A percentile compares a stretch with the other conserved stretches of the same genome.
Evolutionary conservation across 2,797 vertebrate genomes (phyloP).

Genomic region (Clarias laeviceps): DNA sequence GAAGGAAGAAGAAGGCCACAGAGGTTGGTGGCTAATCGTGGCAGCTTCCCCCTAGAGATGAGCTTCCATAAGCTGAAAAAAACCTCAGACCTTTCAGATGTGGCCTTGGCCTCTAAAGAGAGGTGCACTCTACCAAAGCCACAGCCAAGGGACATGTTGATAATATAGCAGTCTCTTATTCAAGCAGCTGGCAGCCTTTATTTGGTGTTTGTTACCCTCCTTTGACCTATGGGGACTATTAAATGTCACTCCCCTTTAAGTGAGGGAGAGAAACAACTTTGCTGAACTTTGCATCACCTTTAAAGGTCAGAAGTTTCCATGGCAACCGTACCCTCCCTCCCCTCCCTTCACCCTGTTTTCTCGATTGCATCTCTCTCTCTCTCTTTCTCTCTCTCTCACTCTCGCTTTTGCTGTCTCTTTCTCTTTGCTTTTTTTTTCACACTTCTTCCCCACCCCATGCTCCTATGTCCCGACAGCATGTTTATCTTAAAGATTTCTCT

Average conservation of each 20-base stretch:
- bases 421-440: slow-evolving; percentile 23
- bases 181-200: slow-evolving; percentile 69
- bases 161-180: slow-evolving; percentile 65
- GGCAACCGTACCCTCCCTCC: slow-evolving; percentile 56
- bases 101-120: slow-evolving; percentile 49
- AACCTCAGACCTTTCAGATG: slow-evolving; percentile 42
- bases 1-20: slow-evolving; percentile 6
- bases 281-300: slow-evolving; percentile 72
- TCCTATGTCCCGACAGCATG: slow-evolving; percentile 46
- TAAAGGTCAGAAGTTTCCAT: slow-evolving; percentile 76
- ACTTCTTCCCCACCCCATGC: background rate
- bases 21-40: slow-evolving; percentile 24
- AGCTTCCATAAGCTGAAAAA: slow-evolving; percentile 23
- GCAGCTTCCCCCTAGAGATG: background rate
- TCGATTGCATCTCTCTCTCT: background rate
- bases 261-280: slow-evolving; percentile 78
- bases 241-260: slow-evolving; percentile 79
- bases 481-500: slow-evolving; percentile 63
- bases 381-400: background rate
- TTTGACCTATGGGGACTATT: slow-evolving; percentile 78
- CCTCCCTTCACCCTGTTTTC: slow-evolving; percentile 35
- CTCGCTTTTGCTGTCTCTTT: background rate
- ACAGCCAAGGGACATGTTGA: slow-evolving; percentile 52
- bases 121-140: slow-evolving; percentile 37
- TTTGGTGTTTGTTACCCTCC: slow-evolving; percentile 78